phyloP scores from a whole-genome alignment of 2,888 invertebrate genomes.

The Leuctra nigra region DNA sequence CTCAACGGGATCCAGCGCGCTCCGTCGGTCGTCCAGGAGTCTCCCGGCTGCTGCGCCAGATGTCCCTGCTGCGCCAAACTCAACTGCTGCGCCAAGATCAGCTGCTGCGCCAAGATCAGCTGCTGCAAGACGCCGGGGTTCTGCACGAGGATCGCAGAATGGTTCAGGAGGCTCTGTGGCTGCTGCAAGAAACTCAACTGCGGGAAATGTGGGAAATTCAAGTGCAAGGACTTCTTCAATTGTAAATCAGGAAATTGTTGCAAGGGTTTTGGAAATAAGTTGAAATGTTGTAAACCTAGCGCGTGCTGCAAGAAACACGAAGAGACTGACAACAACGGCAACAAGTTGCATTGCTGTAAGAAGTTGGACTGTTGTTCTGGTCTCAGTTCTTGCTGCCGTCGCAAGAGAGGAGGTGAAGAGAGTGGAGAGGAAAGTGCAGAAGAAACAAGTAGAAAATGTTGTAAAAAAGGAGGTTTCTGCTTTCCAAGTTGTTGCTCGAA shows the following conservation, averaged over 20 bases:
- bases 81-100: conserved; percentile 16
- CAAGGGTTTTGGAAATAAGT: conserved; percentile 7
- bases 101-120: too few relatives aligned
- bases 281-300: conserved; percentile 20
- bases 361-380: conserved; percentile 20
- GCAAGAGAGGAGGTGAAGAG: not conserved
- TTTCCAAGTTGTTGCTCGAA: conserved; percentile 30
- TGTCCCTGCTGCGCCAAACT: conserved; percentile 13
- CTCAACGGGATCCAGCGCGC: not conserved
- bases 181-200: conserved; percentile 21
- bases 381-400: conserved; percentile 16
- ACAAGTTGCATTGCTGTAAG: conserved; percentile 21
- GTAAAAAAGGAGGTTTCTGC: conserved; percentile 37
- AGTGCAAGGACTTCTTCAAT: too few relatives aligned
- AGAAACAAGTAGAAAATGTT: conserved; percentile 40
- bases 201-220: conserved; percentile 12
- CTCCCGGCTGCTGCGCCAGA: not conserved
- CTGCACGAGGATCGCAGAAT: conserved; percentile 5
- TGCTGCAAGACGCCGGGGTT: conserved; percentile 11
- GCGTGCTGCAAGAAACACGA: conserved; percentile 21
- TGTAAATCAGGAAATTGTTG: conserved; percentile 15
- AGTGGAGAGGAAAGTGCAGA: not conserved
- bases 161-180: conserved; percentile 20
- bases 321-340: conserved; percentile 12
- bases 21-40: not conserved